Evolutionary conservation across 1,140 invertebrate genomes (phyloP), one percentile per base, ranked within the genome.

Genomic region (Ostrea denselamellosa): DNA sequence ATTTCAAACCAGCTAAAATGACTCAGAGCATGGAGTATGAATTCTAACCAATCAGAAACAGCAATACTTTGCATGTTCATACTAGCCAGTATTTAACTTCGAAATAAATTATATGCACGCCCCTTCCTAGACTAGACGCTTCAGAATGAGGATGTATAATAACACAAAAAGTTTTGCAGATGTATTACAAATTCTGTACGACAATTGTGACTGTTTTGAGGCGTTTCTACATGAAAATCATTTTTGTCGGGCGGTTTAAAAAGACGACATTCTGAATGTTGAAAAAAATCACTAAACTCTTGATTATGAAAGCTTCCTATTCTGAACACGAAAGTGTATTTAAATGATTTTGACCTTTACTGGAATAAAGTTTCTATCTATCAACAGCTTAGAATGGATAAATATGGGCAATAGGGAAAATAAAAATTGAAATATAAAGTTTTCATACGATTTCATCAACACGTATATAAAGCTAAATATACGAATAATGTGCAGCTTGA

Each of bases 211-310:
- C 25, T 77, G 68, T 34, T 77, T 34, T 28, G 68, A 34, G 68
- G 68, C 68, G 68, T 28, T 28, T 77, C 25, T 77, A 77, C 68
- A 77, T 77, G 68, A 77, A 77, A 77, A 77, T 77, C 25, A 77
- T 77, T 77, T 77, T 62, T 44, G 14, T 12, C 25, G 22, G 68
- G 68, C 68, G 68, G 22, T 14, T 25, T 7, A 8, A 77, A 77
- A 68, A 34, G 25, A 28, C 68, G 28, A 4, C 12, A 28, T 10
- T 10, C n/a, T 62, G n/a, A 62, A 62, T 62, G 58, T n/a, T 14
- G 25, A 77, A 77, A 28, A 58, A 62, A 62, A 62, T 62, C 17
- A 19, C 56, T 17, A 17, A 17, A n/a, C 5, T 62, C 56, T 44
- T 44, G 34, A 44, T 44, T n/a, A n/a, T n/a, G n/a, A n/a, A n/a